Conservation (phyloP, 1,140 invertebrate species). For the Drosophila tsacasi region DNA sequence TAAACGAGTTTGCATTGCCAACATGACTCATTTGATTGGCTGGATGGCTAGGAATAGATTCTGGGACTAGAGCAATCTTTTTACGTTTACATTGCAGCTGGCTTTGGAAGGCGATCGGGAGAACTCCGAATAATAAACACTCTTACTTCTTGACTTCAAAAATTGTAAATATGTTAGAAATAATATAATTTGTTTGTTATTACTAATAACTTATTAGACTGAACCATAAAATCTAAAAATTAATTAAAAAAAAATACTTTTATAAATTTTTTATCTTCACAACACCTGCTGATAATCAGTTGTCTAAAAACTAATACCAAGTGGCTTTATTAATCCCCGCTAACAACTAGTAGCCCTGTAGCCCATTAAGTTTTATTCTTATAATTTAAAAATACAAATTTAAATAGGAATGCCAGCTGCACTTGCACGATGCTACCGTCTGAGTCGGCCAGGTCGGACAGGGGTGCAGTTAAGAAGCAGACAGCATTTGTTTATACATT, state of each 20-base stretch:
- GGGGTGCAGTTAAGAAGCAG: slow-evolving; percentile 29
- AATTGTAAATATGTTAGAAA: not conserved
- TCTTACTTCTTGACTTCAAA: not conserved
- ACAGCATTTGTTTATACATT: slow-evolving; percentile 31
- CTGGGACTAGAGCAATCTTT: slow-evolving; percentile 17
- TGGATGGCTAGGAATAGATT: slow-evolving; percentile 18
- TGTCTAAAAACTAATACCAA: not conserved
- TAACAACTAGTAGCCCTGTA: slow-evolving; percentile 2
- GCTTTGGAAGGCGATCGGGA: slow-evolving; percentile 14
- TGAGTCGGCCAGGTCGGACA: not conserved
- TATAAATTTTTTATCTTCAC: not conserved
- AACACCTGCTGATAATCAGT: not conserved
- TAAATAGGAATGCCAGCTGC: slow-evolving; percentile 23
- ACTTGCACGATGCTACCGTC: slow-evolving; percentile 8
- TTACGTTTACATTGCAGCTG: slow-evolving; percentile 43
- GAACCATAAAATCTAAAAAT: not conserved
- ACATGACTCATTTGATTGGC: slow-evolving; percentile 65
- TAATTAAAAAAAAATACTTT: not conserved
- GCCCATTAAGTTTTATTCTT: slow-evolving; percentile 14
- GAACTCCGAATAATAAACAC: not conserved
- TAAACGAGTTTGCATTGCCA: slow-evolving; percentile 70
- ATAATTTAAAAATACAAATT: slow-evolving; percentile 21
- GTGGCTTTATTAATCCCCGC: slow-evolving; percentile 7
- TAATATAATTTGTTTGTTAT: too few species aligned
- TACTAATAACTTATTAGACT: too few species aligned